Percentiles rank a stretch among this genome's conserved stretches.
These are phyloP conservation scores for Willowsia nigromaculata DNA, from an alignment of 2,888 invertebrate species.

Conservation along the genomic window DNA sequence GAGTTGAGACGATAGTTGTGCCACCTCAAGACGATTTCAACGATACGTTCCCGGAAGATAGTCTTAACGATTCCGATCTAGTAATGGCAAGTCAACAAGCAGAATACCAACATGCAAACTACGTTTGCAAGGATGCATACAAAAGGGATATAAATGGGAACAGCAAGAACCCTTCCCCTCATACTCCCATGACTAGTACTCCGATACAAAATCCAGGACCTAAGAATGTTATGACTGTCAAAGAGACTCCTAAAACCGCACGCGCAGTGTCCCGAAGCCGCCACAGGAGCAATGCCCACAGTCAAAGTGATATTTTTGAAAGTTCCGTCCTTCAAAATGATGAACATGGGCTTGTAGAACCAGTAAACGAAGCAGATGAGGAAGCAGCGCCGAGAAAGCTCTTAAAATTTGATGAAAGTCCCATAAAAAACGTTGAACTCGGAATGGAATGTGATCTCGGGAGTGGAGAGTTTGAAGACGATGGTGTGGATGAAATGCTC, in stretches of 20 bases:
- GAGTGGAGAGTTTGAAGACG: slow-evolving; percentile 65
- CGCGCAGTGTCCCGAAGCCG: not conserved
- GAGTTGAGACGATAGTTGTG: not conserved
- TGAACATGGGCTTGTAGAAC: not conserved
- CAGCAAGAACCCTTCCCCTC: not conserved
- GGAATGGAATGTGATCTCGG: not conserved
- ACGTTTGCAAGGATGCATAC: not conserved
- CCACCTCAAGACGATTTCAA: not conserved
- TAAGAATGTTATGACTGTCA: not conserved
- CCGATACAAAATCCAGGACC: not conserved
- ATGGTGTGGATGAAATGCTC: slow-evolving; percentile 67
- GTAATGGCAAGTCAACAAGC: slow-evolving; percentile 50
- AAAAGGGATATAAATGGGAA: slow-evolving; percentile 52
- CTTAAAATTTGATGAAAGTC: slow-evolving; percentile 54
- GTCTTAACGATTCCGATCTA: slow-evolving; percentile 33
- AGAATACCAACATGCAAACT: not conserved
- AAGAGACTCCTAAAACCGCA: slow-evolving; percentile 50
- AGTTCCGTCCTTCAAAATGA: not conserved
- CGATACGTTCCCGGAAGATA: slow-evolving; percentile 40
- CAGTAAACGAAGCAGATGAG: not conserved
- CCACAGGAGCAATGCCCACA: slow-evolving; percentile 11
- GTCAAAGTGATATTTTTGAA: not conserved
- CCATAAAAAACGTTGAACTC: not conserved
- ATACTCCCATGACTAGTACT: slow-evolving; percentile 20
- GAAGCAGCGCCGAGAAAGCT: slow-evolving; percentile 21